Percentiles rank a stretch among this genome's conserved stretches.
Conservation (phyloP, 2,113 vertebrate genomes). For the Pteruthius melanotis region DNA sequence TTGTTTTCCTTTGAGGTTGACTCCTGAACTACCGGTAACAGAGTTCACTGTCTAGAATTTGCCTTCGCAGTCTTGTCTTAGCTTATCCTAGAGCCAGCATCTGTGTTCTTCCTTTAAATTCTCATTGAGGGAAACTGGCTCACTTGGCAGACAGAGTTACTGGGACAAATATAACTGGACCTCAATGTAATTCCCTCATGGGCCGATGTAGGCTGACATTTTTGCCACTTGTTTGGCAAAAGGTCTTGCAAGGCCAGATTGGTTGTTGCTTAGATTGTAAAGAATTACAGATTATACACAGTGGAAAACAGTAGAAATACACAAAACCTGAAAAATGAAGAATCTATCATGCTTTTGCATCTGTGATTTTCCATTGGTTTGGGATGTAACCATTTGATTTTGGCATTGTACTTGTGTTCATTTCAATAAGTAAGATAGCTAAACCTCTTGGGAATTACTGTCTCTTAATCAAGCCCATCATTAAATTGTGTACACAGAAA, state of each 20-base stretch:
- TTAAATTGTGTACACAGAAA: slow-evolving; percentile 48
- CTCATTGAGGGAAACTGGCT: background rate
- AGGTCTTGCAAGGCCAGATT: background rate
- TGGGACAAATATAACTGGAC: slow-evolving; percentile 45
- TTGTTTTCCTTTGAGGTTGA: background rate
- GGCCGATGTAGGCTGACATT: background rate
- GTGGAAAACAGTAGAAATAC: background rate
- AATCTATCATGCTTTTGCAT: background rate
- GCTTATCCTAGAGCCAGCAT: background rate
- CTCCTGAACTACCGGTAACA: background rate
- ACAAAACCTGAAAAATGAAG: background rate
- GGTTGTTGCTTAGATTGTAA: background rate
- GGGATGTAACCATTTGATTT: slow-evolving; percentile 14
- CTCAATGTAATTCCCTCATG: slow-evolving; percentile 5
- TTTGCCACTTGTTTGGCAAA: background rate
- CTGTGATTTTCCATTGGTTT: slow-evolving; percentile 31
- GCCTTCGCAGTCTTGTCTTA: background rate
- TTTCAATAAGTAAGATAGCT: slow-evolving; percentile 41
- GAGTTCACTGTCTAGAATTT: background rate
- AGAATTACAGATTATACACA: background rate
- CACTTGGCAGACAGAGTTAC: slow-evolving; percentile 12
- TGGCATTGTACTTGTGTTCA: background rate
- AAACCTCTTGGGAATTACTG: slow-evolving; percentile 32
- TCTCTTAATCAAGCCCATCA: slow-evolving; percentile 66
- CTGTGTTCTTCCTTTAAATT: slow-evolving; percentile 25